Percentiles rank a stretch among this genome's conserved stretches.
Conservation (phyloP, 64 coral and sea anemone species). For the Montipora foliosa region DNA sequence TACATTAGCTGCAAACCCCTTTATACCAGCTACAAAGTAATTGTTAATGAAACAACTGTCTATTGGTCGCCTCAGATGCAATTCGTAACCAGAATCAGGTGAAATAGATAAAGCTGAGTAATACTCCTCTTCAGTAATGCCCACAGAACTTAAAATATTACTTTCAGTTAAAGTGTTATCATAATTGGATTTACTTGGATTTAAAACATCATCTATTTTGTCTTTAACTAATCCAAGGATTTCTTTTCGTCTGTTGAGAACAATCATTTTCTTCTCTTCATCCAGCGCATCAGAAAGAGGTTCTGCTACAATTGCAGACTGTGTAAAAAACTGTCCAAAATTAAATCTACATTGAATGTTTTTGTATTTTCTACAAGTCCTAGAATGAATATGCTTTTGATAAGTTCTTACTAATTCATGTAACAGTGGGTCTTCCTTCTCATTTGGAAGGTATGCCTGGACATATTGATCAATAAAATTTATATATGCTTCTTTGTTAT, state of each 20-base stretch:
- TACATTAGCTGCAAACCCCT: constrained; percentile 47
- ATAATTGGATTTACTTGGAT: constrained; percentile 58
- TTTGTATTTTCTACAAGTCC: constrained; percentile 72
- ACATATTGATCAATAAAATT: constrained; percentile 59
- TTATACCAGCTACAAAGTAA: constrained; percentile 41
- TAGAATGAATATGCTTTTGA: constrained; percentile 58
- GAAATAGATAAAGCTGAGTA: constrained; percentile 21
- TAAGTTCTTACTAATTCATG: constrained; percentile 46
- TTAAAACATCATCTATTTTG: constrained; percentile 55
- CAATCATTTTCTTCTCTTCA: constrained; percentile 32
- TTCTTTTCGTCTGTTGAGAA: constrained; percentile 53
- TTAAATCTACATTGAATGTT: constrained; percentile 88
- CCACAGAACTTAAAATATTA: constrained; percentile 27
- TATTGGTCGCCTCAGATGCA: constrained; percentile 25
- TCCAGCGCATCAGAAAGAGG: constrained; percentile 58
- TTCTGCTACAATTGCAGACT: constrained; percentile 80
- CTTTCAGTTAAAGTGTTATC: constrained; percentile 55
- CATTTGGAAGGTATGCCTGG: constrained; percentile 44
- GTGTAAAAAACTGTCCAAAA: constrained; percentile 85
- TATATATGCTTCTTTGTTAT: constrained; percentile 18
- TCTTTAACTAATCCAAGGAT: constrained; percentile 36
- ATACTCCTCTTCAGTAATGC: constrained; percentile 50
- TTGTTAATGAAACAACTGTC: constrained; percentile 51
- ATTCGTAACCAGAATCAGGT: constrained; percentile 35
- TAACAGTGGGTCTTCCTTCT: constrained; percentile 38